Conservation (phyloP, 1,140 invertebrate genomes). For the Galleria mellonella region DNA sequence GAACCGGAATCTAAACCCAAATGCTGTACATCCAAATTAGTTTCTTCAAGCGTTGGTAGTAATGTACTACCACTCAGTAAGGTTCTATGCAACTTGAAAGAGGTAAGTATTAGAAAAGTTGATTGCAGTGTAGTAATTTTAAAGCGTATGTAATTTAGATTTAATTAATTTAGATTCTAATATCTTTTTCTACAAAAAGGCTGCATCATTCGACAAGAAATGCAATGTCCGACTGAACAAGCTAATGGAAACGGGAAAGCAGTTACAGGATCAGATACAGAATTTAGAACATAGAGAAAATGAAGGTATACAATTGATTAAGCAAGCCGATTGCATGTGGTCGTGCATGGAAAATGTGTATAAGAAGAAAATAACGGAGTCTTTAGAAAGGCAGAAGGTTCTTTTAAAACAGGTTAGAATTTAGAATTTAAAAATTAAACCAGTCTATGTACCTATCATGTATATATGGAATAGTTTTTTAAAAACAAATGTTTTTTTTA, state of each 20-base stretch:
- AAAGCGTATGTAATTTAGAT: not conserved
- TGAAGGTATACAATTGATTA: constrained; percentile 32
- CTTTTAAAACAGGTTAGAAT: constrained; percentile 33
- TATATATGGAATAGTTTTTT: too few relatives aligned
- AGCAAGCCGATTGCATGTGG: constrained; percentile 59
- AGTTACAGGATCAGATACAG: constrained; percentile 38
- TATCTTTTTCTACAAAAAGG: constrained; percentile 18
- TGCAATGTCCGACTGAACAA: constrained; percentile 33
- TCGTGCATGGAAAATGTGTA: constrained; percentile 52
- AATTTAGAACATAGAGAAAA: constrained; percentile 42
- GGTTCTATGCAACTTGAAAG: constrained; percentile 43
- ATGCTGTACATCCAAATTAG: constrained; percentile 16
- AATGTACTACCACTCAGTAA: constrained; percentile 33
- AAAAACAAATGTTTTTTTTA: too few relatives aligned
- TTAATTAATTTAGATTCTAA: not conserved
- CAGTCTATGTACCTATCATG: too few relatives aligned
- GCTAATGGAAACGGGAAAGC: constrained; percentile 28
- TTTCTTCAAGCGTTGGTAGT: constrained; percentile 2
- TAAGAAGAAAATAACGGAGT: constrained; percentile 44
- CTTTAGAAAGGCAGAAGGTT: constrained; percentile 32
- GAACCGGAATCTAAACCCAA: constrained; percentile 7
- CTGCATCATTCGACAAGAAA: constrained; percentile 41
- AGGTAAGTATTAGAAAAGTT: constrained; percentile 20
- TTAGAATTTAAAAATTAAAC: too few relatives aligned
- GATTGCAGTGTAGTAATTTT: not conserved